A percentile compares a stretch with the other conserved stretches of the same genome.
Conservation (phyloP, 1,140 invertebrate genomes). For the Melitaea cinxia region DNA sequence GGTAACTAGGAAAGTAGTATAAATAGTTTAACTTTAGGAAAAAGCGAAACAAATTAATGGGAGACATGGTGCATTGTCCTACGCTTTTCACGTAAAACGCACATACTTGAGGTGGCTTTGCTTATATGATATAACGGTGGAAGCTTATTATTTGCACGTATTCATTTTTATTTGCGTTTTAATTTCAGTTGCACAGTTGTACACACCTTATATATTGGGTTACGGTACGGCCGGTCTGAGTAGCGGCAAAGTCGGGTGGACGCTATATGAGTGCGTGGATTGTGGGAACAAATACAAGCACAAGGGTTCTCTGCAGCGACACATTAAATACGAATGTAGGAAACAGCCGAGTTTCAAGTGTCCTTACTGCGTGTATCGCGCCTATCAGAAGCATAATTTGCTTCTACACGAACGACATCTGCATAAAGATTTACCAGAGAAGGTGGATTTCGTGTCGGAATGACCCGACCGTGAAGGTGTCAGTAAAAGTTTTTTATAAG, state of each 20-base stretch:
- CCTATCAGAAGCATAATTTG: conserved; percentile 81
- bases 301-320: conserved; percentile 82
- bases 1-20: conserved; percentile 29
- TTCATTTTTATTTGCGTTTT: conserved; percentile 78
- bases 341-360: conserved; percentile 86
- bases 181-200: conserved; percentile 80
- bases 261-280: conserved; percentile 82
- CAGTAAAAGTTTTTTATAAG: conserved; percentile 56
- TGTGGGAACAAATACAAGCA: conserved; percentile 84
- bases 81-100: conserved; percentile 61
- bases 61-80: conserved; percentile 80
- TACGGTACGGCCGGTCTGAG: conserved; percentile 69
- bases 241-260: conserved; percentile 71
- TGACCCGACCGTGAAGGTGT: conserved; percentile 65
- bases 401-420: conserved; percentile 78
- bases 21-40: conserved; percentile 23
- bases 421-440: conserved; percentile 78
- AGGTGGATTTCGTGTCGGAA: conserved; percentile 78
- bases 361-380: conserved; percentile 80
- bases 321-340: conserved; percentile 87
- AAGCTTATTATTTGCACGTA: conserved; percentile 73
- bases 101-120: conserved; percentile 70
- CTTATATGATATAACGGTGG: conserved; percentile 57
- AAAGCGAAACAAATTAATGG: conserved; percentile 69
- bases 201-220: conserved; percentile 80